Evolutionary conservation across 2,797 vertebrate genomes (phyloP).

Genomic region (Choloepus didactylus): DNA sequence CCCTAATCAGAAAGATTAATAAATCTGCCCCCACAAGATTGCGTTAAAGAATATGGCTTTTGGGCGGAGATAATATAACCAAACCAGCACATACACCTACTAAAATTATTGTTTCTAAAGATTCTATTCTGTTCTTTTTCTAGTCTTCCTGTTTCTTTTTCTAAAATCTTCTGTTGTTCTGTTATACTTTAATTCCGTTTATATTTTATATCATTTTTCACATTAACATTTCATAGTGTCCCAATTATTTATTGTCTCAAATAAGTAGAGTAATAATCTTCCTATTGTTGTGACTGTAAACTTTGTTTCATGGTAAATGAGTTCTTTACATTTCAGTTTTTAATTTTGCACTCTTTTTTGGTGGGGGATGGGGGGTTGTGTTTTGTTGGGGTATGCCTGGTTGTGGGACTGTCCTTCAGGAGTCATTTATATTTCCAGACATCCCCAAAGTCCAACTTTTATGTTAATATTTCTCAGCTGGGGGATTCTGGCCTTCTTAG

Average conservation of each 20-base stretch:
- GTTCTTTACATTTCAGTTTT: background rate
- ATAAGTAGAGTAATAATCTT: background rate
- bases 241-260: background rate
- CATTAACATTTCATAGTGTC: background rate
- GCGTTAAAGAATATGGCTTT: too few species aligned
- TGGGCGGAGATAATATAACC: too few species aligned
- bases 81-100: background rate
- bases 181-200: background rate
- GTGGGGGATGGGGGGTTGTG: background rate
- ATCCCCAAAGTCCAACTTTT: background rate
- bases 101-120: background rate
- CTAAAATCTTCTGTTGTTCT: background rate
- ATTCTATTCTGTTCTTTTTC: background rate
- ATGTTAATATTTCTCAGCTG: background rate
- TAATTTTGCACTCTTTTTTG: background rate
- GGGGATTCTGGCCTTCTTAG: background rate
- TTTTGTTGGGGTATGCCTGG: background rate
- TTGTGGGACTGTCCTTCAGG: background rate
- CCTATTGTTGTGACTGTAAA: background rate
- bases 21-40: too few species aligned
- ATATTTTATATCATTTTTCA: background rate
- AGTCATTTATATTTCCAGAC: background rate
- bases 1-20: too few species aligned
- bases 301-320: background rate
- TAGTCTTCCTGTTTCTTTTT: too few species aligned